Conservation (phyloP, 2,888 invertebrate genomes). For the Pristionchus mayeri region DNA sequence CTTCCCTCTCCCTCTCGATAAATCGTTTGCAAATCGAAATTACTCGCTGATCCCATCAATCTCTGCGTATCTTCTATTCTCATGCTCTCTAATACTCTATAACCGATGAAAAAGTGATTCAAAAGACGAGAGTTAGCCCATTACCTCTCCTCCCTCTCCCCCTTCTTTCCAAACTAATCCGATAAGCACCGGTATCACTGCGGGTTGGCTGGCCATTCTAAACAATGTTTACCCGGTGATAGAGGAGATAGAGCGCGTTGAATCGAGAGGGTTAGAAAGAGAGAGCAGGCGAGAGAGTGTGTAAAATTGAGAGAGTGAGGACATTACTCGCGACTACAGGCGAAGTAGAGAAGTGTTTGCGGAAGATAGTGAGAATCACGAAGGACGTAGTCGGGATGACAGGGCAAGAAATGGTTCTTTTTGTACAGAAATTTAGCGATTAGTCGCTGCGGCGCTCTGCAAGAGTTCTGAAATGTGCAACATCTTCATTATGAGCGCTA, state of each 20-base stretch:
- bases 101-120: background rate
- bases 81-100: background rate
- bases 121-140: no score
- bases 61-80: background rate
- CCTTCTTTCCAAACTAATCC: background rate
- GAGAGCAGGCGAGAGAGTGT: no score
- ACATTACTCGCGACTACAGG: no score
- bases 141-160: background rate
- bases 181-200: slow-evolving; percentile 28
- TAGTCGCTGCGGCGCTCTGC: no score
- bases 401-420: no score
- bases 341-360: slow-evolving; percentile 17
- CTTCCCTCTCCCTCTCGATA: background rate
- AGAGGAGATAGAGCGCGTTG: background rate
- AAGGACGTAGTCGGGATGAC: background rate
- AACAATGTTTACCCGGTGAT: background rate
- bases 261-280: background rate
- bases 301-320: no score
- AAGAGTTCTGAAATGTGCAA: no score
- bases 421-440: no score
- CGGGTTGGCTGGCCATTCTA: background rate
- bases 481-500: no score
- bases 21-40: slow-evolving; percentile 14
- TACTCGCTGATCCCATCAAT: background rate
- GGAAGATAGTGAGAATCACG: background rate